Conservation (phyloP, 2,797 vertebrate species). For the Nothura maculosa region DNA sequence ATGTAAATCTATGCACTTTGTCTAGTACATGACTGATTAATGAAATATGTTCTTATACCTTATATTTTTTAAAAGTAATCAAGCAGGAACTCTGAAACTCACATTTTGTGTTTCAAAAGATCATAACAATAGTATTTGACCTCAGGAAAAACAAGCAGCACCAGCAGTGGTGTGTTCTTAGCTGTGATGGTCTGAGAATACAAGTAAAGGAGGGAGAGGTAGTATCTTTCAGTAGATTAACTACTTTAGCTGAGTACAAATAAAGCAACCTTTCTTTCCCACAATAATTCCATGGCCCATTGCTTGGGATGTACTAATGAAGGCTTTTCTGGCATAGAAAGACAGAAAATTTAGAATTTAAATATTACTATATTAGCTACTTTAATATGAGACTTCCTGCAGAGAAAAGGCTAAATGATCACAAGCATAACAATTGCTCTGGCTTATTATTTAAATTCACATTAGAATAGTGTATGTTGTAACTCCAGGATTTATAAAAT, state of each 20-base stretch:
- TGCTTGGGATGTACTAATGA: not conserved
- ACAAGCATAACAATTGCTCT: not conserved
- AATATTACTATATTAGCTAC: constrained; percentile 1
- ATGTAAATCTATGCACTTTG: constrained; percentile 56
- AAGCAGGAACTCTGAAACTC: constrained; percentile 52
- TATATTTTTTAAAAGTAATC: constrained; percentile 71
- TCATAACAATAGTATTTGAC: constrained; percentile 51
- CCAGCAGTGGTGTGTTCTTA: not conserved
- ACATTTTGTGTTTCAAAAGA: constrained; percentile 58
- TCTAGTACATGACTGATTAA: constrained; percentile 67
- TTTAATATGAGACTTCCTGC: constrained; percentile 6
- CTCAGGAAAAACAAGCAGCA: not conserved
- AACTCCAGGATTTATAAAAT: not conserved
- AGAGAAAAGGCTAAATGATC: not conserved
- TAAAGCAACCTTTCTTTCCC: not conserved
- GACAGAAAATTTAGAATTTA: not conserved
- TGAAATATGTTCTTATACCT: constrained; percentile 57
- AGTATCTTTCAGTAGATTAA: not conserved
- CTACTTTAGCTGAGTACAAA: not conserved
- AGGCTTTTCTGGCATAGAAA: not conserved
- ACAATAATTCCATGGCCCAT: not conserved
- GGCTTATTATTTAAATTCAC: not conserved
- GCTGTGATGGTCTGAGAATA: not conserved
- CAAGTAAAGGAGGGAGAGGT: not conserved
- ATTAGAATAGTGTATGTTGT: not conserved